Base-by-base conservation (phyloP, 1,140 invertebrate species). In the Bathynomus jamesi region DNA sequence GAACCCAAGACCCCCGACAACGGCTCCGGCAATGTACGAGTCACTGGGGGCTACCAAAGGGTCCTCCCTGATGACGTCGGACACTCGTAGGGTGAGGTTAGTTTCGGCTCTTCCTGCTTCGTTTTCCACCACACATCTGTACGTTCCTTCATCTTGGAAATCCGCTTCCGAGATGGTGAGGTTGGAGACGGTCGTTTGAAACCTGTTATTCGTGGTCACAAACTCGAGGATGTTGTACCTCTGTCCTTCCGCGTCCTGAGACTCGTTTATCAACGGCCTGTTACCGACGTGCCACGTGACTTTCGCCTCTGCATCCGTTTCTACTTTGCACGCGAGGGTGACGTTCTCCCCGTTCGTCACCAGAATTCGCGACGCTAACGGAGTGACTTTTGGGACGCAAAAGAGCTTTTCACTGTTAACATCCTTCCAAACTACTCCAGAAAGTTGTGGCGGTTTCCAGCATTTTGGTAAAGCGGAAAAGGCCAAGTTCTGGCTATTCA, bases 351-450 rank as follows among this genome's bases (percentile, higher is more conserved):
- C 89, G 4, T 85, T 85, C 65, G 85, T 83, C 0, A 66, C 64
- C 68, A 70, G 62, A 30, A 73, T 65, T 53, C 28, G 28, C 8
- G 62, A 65, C 46, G 69, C 61, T 5, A 69, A 53, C 17, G 65
- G 71, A 61, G 79, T 67, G n/a, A 83, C 76, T 69, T 78, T 76
- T 25, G 91, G 90, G 69, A 86, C 82, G 79, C 91, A 92, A 0
- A 90, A 90, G 80, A 91, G 91, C 78, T 93, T 91, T 92, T 89
- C 25, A 91, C 81, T 71, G 88, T 86, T 28, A 93, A 83, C 62
- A 86, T 85, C 78, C 90, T 88, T 90, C 91, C 92, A 0, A 88
- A 82, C 70, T 86, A 84, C 2, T n/a, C 84, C 85, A 4, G 81
- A 81, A 13, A 92, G 79, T 21, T 89, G 81, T 0, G 82, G 76